phyloP scores from a whole-genome alignment of 1,140 invertebrate genomes.

The Anadara kagoshimensis region DNA sequence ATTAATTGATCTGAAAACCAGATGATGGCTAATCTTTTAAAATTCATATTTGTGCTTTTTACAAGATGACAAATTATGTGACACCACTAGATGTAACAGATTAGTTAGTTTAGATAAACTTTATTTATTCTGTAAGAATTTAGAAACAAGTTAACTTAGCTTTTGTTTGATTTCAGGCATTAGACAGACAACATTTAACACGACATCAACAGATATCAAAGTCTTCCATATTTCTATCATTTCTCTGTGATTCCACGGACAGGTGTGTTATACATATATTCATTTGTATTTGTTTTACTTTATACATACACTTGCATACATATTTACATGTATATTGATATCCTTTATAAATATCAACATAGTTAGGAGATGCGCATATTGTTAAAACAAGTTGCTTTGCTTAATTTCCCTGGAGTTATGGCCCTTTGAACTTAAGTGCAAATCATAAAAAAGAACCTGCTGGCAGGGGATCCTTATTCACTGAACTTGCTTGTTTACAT shows the following conservation, averaged over 20 bases:
- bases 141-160: too few species aligned
- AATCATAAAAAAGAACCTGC: too few species aligned
- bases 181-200: conserved; percentile 31
- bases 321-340: background rate
- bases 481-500: too few species aligned
- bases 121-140: too few species aligned
- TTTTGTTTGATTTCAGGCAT: background rate
- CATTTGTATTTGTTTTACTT: background rate
- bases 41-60: background rate
- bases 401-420: too few species aligned
- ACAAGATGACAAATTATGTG: background rate
- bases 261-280: conserved; percentile 43
- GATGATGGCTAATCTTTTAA: background rate
- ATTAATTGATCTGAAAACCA: background rate
- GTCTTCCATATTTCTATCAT: conserved; percentile 63
- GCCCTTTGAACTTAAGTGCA: too few species aligned
- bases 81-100: too few species aligned
- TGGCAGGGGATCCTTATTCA: too few species aligned
- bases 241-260: conserved; percentile 61
- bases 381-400: too few species aligned
- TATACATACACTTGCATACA: background rate
- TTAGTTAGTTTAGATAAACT: background rate
- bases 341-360: background rate
- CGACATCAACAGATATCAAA: conserved; percentile 62
- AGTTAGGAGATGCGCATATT: too few species aligned